Percentiles rank a stretch among this genome's conserved stretches.
These are phyloP conservation scores for Brachionus sp. DNA, from an alignment of 1,140 invertebrate genomes.

Conservation along the genomic window DNA sequence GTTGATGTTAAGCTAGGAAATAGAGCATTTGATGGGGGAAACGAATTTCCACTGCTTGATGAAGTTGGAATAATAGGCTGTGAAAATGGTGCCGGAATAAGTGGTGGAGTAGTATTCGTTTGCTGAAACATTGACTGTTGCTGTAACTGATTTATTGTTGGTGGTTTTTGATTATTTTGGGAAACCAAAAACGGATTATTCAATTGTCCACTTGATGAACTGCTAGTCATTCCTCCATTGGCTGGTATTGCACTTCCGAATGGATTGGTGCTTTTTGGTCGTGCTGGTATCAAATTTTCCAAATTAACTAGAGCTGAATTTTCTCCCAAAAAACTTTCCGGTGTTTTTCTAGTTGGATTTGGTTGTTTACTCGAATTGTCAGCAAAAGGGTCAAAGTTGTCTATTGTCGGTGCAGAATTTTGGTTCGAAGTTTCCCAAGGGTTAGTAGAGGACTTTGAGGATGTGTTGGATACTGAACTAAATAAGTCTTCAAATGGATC, in stretches of 20 bases:
- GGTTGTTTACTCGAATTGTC: not conserved
- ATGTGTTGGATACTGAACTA: not conserved
- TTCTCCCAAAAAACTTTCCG: slow-evolving; percentile 42
- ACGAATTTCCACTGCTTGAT: not conserved
- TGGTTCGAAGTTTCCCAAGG: not conserved
- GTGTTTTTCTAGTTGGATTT: slow-evolving; percentile 40
- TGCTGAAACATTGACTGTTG: slow-evolving; percentile 19
- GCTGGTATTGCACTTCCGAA: not conserved
- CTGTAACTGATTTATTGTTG: slow-evolving; percentile 40
- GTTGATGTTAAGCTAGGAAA: not conserved
- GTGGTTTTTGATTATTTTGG: not conserved
- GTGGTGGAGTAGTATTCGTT: not conserved
- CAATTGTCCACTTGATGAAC: slow-evolving; percentile 2
- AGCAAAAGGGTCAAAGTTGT: slow-evolving; percentile 22
- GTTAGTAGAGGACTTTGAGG: not conserved
- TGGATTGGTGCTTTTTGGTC: slow-evolving; percentile 37
- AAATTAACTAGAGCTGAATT: slow-evolving; percentile 38
- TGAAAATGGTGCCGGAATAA: not conserved
- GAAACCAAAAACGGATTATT: slow-evolving; percentile 33
- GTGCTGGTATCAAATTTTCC: slow-evolving; percentile 32
- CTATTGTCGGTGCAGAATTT: not conserved
- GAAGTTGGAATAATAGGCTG: not conserved
- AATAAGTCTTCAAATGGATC: slow-evolving; percentile 25
- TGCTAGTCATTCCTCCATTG: not conserved
- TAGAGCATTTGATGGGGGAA: not conserved